These are phyloP conservation scores for Eurystomus gularis DNA, from an alignment of 2,113 vertebrate genomes.

Conservation along the genomic window DNA sequence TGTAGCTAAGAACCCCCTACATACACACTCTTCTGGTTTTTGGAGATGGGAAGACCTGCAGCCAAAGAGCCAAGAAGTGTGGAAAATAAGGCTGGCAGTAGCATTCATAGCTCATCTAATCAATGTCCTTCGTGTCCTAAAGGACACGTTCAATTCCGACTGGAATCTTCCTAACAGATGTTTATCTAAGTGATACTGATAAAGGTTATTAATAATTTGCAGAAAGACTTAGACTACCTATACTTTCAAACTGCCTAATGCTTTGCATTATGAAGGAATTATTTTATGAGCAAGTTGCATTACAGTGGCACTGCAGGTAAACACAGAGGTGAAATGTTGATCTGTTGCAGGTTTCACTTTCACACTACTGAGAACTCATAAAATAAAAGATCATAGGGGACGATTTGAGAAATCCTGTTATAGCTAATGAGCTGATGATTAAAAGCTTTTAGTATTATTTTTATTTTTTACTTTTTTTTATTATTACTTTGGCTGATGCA, in stretches of 20 bases:
- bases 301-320: background rate
- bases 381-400: background rate
- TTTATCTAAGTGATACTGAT: background rate
- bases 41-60: background rate
- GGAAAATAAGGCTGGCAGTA: background rate
- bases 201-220: background rate
- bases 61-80: background rate
- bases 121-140: background rate
- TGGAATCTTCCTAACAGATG: background rate
- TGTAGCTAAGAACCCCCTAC: background rate
- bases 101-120: background rate
- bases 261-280: background rate
- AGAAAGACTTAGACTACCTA: background rate
- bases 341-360: background rate
- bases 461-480: background rate
- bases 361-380: background rate
- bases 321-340: background rate
- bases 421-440: background rate
- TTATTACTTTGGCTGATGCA: background rate
- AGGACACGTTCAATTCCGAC: background rate
- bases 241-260: background rate
- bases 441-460: background rate
- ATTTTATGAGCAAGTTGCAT: background rate
- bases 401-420: background rate
- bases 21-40: background rate